Percentiles rank a stretch among this genome's conserved stretches.
These are phyloP conservation scores for Motacilla alba DNA, from an alignment of 2,113 vertebrate species.

Conservation along the genomic window DNA sequence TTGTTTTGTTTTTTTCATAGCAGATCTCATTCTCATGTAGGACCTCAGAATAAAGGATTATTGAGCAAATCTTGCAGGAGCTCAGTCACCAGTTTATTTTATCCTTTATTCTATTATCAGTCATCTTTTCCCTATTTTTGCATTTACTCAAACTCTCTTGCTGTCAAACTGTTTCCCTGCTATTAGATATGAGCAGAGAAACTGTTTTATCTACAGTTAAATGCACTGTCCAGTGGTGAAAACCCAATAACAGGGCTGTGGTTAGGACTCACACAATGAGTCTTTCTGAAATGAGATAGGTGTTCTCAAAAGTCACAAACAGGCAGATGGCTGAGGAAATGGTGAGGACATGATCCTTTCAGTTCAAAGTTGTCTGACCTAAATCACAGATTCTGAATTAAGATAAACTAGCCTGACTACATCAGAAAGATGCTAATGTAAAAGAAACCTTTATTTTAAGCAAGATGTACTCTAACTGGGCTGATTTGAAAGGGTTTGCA, in stretches of 20 bases:
- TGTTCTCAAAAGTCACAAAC: not conserved
- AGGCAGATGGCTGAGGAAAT: not conserved
- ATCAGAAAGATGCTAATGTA: not conserved
- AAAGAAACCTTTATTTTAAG: not conserved
- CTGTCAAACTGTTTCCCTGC: not conserved
- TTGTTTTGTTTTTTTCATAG: not conserved
- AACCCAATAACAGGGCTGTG: not conserved
- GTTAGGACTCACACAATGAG: not conserved
- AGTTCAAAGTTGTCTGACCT: not conserved
- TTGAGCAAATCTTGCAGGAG: not conserved
- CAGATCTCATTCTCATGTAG: not conserved
- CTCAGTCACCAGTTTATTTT: not conserved
- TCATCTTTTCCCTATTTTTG: not conserved
- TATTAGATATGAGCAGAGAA: not conserved
- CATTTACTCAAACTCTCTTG: not conserved
- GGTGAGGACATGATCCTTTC: not conserved
- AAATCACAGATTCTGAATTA: not conserved
- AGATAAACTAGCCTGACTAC: not conserved
- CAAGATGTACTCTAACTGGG: not conserved
- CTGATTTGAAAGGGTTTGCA: not conserved
- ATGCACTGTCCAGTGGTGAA: not conserved
- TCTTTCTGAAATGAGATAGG: not conserved
- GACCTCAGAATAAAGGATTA: not conserved
- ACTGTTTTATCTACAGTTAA: not conserved
- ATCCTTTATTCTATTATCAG: not conserved